phyloP scores from a whole-genome alignment of 2,797 vertebrate species.

The Sebastolobus alascanus region DNA sequence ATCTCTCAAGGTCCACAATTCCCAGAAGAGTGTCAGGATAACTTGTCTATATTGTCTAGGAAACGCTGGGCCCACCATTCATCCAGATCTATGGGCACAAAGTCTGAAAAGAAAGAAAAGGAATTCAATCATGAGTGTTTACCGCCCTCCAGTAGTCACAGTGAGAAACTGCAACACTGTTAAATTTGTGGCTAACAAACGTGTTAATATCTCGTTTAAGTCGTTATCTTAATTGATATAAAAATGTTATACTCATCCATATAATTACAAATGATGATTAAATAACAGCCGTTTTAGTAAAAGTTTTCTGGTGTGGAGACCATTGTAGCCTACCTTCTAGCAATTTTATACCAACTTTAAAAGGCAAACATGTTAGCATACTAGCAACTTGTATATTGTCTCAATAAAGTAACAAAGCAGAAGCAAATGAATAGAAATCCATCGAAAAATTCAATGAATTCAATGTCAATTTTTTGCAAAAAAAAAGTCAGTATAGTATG shows the following conservation, averaged over 20 bases:
- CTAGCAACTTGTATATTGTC: not conserved
- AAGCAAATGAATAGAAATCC: no score
- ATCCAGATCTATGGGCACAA: constrained; percentile 95
- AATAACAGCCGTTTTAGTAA: no score
- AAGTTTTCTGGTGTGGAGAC: not conserved
- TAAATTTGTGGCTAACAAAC: not conserved
- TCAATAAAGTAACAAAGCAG: not conserved
- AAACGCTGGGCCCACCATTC: constrained; percentile 99
- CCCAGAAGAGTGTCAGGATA: constrained; percentile 82
- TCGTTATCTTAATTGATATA: not conserved
- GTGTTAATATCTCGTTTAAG: not conserved
- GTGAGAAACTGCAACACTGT: not conserved
- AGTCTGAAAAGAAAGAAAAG: constrained; percentile 79
- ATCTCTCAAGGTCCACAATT: constrained; percentile 26
- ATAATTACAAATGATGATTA: not conserved
- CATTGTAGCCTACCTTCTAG: no score
- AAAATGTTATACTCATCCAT: not conserved
- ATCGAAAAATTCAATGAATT: no score
- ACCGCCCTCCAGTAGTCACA: constrained; percentile 6
- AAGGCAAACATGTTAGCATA: not conserved
- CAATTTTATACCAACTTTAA: no score
- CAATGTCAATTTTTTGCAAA: no score
- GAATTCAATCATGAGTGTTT: no score
- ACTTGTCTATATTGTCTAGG: constrained; percentile 92
- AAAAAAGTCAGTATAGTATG: no score